phyloP scores from a whole-genome alignment of 2,113 vertebrate species.

The Leucoraja erinaceus region DNA sequence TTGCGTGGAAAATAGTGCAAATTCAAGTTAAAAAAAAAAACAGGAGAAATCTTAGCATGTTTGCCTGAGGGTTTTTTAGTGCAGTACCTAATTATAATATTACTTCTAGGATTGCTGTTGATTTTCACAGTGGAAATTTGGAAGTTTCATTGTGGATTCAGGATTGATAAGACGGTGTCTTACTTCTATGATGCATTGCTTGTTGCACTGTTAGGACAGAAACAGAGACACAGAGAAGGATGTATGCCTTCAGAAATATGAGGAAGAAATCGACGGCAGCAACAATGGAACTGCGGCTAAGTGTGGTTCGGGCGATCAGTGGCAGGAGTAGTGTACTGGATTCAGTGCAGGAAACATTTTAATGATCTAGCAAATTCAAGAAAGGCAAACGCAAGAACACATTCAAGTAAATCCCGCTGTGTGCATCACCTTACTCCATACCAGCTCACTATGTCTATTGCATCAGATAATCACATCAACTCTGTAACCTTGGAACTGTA shows the following conservation, averaged over 20 bases:
- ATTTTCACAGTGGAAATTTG: too few relatives aligned
- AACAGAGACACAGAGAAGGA: too few relatives aligned
- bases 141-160: too few relatives aligned
- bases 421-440: neutral
- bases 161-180: too few relatives aligned
- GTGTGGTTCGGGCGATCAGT: neutral
- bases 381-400: neutral
- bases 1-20: too few relatives aligned
- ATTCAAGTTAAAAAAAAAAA: too few relatives aligned
- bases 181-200: too few relatives aligned
- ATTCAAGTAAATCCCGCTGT: neutral
- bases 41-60: too few relatives aligned
- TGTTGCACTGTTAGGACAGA: too few relatives aligned
- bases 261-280: too few relatives aligned
- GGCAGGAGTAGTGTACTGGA: neutral
- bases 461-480: neutral
- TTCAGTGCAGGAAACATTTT: neutral
- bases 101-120: neutral
- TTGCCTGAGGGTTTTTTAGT: neutral
- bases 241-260: too few relatives aligned
- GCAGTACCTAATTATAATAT: neutral
- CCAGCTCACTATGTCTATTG: neutral
- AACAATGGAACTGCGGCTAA: too few relatives aligned
- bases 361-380: neutral
- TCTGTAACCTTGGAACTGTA: neutral